A percentile compares a stretch with the other conserved stretches of the same genome.
Conservation (phyloP, 2,797 vertebrate genomes). For the Rhinoraja longicauda region DNA sequence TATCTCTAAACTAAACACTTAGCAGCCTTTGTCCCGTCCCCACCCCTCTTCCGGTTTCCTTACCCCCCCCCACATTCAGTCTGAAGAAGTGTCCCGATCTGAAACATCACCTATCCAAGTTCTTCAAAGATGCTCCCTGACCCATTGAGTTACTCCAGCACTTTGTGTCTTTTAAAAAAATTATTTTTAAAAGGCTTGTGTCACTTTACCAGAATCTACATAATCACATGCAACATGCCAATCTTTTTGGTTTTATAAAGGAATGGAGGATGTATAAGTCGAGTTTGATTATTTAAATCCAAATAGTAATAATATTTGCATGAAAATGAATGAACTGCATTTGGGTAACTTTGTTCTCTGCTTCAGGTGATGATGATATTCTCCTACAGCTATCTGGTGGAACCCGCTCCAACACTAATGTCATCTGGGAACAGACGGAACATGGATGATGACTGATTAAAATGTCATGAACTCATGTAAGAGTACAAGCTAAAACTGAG, state of each 20-base stretch:
- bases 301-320: neutral
- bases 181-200: neutral
- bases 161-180: no score
- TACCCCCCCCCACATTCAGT: no score
- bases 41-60: no score
- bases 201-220: neutral
- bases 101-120: no score
- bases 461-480: neutral
- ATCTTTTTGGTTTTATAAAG: neutral
- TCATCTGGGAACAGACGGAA: slow-evolving; percentile 4
- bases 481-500: neutral
- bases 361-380: slow-evolving; percentile 63
- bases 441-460: neutral
- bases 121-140: no score
- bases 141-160: no score
- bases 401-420: slow-evolving; percentile 44
- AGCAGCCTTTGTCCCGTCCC: no score
- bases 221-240: neutral
- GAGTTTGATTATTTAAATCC: neutral
- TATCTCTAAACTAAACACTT: no score
- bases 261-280: neutral
- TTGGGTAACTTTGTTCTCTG: neutral
- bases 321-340: neutral
- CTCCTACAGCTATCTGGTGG: slow-evolving; percentile 65
- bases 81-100: no score